Conservation (phyloP, 1,140 invertebrate genomes). For the Pogonomyrmex californicus region DNA sequence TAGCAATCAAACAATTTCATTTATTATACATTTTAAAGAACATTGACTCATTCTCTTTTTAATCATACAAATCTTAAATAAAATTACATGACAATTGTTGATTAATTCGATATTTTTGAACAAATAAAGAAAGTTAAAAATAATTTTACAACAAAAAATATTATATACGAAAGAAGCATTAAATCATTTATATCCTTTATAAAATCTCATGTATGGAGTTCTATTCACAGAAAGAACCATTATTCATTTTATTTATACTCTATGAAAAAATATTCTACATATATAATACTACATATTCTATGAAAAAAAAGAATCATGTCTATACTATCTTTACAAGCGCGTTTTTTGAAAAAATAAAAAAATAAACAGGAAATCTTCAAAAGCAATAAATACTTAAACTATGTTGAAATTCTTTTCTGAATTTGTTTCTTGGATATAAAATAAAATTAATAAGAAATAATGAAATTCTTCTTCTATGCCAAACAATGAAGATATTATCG, state of each 20-base stretch:
- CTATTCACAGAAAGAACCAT: constrained; percentile 30
- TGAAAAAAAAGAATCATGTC: no score
- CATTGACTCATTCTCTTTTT: neutral
- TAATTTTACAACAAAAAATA: neutral
- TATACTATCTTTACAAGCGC: neutral
- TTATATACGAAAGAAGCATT: neutral
- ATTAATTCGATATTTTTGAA: constrained; percentile 39
- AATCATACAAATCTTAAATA: neutral
- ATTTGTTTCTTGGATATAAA: constrained; percentile 31
- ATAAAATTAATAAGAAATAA: constrained; percentile 81
- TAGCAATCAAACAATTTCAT: neutral
- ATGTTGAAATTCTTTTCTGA: neutral
- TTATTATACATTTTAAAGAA: neutral
- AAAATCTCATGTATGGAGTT: constrained; percentile 6
- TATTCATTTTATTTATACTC: no score
- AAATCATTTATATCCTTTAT: neutral
- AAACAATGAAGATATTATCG: constrained; percentile 69
- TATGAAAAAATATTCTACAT: no score
- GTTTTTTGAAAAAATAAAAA: constrained; percentile 62
- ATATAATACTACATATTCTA: no score
- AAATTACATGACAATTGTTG: neutral
- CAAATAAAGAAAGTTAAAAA: neutral
- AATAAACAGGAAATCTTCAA: constrained; percentile 62
- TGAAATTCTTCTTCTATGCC: neutral
- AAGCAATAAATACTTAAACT: constrained; percentile 25